Evolutionary conservation across 2,888 invertebrate species (phyloP), one percentile per base, ranked within the genome.

Genomic region (Drosophila mulleri): DNA sequence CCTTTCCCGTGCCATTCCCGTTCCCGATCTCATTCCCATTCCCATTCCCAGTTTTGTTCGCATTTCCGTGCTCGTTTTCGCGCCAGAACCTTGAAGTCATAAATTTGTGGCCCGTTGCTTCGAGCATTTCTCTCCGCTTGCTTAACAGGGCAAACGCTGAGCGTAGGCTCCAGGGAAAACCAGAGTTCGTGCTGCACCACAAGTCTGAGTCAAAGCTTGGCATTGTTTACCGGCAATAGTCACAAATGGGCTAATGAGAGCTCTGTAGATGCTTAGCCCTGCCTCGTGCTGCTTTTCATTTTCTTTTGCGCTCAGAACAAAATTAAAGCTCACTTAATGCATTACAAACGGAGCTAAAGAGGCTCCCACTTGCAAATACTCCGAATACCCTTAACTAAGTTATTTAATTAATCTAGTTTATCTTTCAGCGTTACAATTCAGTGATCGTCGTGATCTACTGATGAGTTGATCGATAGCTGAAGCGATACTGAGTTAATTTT

Each of bases 71-170:
- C 59, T 44, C 66, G 26, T 47, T 73, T 61, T 58, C 53, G 60
- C 35, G 61, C 66, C 29, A 71, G 58, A 76, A 83, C 89, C 81
- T 83, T 73, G 72, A 81, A 86, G 84, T 87, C 82, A 83, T 84
- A 87, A 89, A 84, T 83, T 79, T 72, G 63, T 69, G 61, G 58
- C 67, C 69, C 60, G 52, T 63, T 48, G 32, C 50, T 18, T 14
- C 35, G 16, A 63, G 67, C 18, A 50, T 65, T 58, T 54, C 54
- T 71, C 41, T 45, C 52, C 47, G 32, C 32, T 26, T 14, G 37
- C 42, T 47, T 37, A 37, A n/a, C 18, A 39, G 39, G 35, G 45
- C 48, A 35, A 32, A 29, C 52, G 23, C 39, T 23, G 59, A 42
- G 48, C 48, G 45, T 53, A 56, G 41, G 50, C 56, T 54, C 44